Evolutionary conservation across 2,888 invertebrate species (phyloP).

Genomic region (Eurois occulta): DNA sequence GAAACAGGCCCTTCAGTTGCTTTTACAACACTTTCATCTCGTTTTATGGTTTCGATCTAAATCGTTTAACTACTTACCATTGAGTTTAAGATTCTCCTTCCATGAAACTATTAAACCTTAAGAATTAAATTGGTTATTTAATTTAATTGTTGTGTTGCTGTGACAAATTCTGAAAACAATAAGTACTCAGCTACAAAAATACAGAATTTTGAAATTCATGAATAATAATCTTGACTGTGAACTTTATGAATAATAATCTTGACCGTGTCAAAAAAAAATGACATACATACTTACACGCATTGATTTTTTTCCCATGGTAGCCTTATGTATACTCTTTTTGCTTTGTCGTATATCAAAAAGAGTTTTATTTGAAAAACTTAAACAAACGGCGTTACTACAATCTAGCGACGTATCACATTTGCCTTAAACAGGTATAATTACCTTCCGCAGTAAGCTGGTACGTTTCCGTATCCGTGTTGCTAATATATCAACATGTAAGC

Average conservation of each 20-base stretch:
- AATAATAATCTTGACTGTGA: neutral
- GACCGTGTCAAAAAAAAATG: neutral
- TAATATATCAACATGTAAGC: constrained; percentile 27
- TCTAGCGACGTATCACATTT: constrained; percentile 10
- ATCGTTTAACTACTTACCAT: constrained; percentile 1
- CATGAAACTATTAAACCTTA: neutral
- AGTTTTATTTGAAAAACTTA: neutral
- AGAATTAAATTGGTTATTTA: neutral
- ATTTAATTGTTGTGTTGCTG: neutral
- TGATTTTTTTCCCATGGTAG: neutral
- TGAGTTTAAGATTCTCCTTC: constrained; percentile 2
- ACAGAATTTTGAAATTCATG: neutral
- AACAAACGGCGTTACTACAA: neutral
- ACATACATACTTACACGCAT: neutral
- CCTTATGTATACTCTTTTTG: neutral
- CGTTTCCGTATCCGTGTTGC: constrained; percentile 55
- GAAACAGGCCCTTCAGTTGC: neutral
- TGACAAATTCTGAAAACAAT: neutral
- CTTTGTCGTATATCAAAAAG: neutral
- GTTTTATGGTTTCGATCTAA: constrained; percentile 39
- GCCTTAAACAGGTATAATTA: constrained; percentile 12
- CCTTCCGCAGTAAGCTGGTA: constrained; percentile 38
- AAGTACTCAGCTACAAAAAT: neutral
- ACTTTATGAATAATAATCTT: neutral
- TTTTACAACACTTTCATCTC: neutral